Evolutionary conservation across 2,888 invertebrate genomes (phyloP).

Genomic region (Diaphora mendica): DNA sequence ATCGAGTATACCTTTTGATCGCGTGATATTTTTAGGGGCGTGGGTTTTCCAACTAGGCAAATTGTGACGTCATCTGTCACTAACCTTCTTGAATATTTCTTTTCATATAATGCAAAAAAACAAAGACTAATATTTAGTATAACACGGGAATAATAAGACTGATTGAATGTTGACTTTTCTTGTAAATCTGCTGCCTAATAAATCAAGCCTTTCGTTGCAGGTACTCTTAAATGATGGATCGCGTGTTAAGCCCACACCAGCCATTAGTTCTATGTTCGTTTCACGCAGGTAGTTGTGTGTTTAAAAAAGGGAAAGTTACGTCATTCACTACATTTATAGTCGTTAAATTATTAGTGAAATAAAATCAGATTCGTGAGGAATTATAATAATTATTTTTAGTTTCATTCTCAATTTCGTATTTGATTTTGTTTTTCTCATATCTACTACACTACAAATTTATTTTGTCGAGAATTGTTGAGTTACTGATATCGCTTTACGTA

Average conservation of each 20-base stretch:
- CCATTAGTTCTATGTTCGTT: slow-evolving; percentile 49
- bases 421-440: not conserved
- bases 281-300: slow-evolving; percentile 18
- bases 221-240: slow-evolving; percentile 60
- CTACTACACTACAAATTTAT: not conserved
- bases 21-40: not conserved
- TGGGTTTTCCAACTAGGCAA: not conserved
- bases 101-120: slow-evolving; percentile 13
- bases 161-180: slow-evolving; percentile 39
- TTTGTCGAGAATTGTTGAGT: not conserved
- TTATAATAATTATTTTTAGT: not conserved
- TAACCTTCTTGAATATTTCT: not conserved
- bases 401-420: not conserved
- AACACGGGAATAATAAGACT: slow-evolving; percentile 41
- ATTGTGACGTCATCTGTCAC: not conserved
- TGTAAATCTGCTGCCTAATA: slow-evolving; percentile 46
- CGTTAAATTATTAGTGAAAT: not conserved
- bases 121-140: not conserved
- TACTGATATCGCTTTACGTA: not conserved
- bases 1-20: not conserved
- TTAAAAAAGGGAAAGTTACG: slow-evolving; percentile 18
- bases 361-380: not conserved
- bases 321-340: slow-evolving; percentile 11
- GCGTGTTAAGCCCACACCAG: slow-evolving; percentile 48
- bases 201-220: slow-evolving; percentile 55